Base-by-base conservation (phyloP, 2,113 vertebrate species). In the Myotis yumanensis region DNA sequence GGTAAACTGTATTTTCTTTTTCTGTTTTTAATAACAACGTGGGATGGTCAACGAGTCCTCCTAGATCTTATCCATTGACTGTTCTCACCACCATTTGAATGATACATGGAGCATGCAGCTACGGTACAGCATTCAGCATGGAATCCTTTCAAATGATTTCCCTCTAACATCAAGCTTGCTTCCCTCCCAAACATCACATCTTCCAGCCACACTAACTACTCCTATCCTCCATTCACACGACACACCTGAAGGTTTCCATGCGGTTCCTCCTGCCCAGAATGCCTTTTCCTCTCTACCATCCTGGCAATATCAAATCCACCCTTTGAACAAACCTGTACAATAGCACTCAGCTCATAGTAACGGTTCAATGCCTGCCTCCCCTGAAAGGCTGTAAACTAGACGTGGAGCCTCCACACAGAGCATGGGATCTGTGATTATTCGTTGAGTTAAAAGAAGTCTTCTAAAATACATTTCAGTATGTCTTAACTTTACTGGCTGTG, bases 11-110 rank as follows among this genome's bases (percentile, higher is more conserved):
- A n/a, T 62, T 62, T 62, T 62, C 22, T 51, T 75, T 90, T 87
- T 40, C 73, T n/a, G 28, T 81, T 66, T 91, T 93, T 90, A 75
- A 75, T 64, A 90, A 86, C 76, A 37, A 79, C 17, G 48, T 51
- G 52, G 32, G 54, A 86, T 43, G 76, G 87, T 81, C 79, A 83
- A 22, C 57, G 71, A 64, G 30, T 2, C 69, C 51, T 66, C 90
- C 12, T 75, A 46, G 79, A 57, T 48, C 81, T 90, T 40, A 82
- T 6, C 86, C 90, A 92, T 22, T 62, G 68, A 82, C 64, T 10
- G 43, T 32, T 85, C 43, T 73, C 64, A 16, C 40, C 81, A 68
- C 64, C 16, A 23, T 66, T 23, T 59, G 25, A 94, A 77, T 28
- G 25, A 10, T 35, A 66, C 23, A 72, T 0, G 32, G 18, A 93